Base-by-base conservation (phyloP, 1,140 invertebrate species). In the Brachionus rotundiformis region DNA sequence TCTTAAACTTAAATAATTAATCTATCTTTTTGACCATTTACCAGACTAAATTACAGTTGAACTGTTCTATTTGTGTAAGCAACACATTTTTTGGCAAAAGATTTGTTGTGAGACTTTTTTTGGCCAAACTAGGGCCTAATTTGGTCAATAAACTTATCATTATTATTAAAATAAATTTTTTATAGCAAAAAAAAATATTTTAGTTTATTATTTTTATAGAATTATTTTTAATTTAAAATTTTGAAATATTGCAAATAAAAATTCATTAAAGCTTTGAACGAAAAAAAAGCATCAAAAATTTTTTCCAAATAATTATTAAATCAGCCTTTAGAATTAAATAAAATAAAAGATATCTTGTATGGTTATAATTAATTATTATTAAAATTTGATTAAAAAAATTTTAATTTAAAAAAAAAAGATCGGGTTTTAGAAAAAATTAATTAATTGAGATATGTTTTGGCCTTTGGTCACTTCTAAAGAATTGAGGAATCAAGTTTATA, bases 1-100 rank as follows among this genome's bases (percentile, higher is more conserved):
- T 71, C 81, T 82, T 44, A 73, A 73, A 73, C 16, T 31, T 19
- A 16, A 36, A n/a, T n/a, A n/a, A n/a, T n/a, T 77, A 33, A 36
- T 19, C 7, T 68, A 16, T 31, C 5, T 29, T 68, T 68, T 68
- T 68, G 16, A 6, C n/a, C 16, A 36, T 68, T 33, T 23, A 36
- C 33, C 19, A 5, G 1, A 68, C 0, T 0, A 33, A 68, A 7
- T 39, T 68, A 68, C 63, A 68, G 8, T 68, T 68, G 16, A 73
- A 25, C 29, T 73, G 39, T 44, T 73, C 68, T 7, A 44, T 73
- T 73, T 44, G 68, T 23, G 68, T 44, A 19, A 73, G 2, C 3
- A 41, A 3, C 10, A 44, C 19, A 73, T 6, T 44, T 44, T 73
- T 73, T 25, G 68, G 68, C 16, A 73, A 25, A 10, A 73, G 25